Base-by-base conservation (phyloP, 2,888 invertebrate species). In the Tachina lurida region DNA sequence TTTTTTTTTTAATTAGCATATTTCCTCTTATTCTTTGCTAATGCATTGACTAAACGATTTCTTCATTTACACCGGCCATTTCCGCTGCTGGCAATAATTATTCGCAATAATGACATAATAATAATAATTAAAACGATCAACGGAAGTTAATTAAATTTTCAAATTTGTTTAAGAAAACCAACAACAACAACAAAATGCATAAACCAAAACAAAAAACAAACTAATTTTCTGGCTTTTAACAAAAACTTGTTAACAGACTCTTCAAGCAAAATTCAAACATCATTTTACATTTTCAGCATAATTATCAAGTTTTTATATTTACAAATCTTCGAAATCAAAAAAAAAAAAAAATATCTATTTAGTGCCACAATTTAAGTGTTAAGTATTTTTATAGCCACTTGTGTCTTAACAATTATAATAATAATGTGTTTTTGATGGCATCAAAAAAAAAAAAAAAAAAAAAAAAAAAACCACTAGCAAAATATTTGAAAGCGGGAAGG, bases 81-180 rank as follows among this genome's bases (percentile, higher is more conserved):
- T 63, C 63, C 63, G 47, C 12, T 63, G 13, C 13, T 52, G 15
- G 39, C n/a, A 43, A 54, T 15, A 62, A 67, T 58, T 74, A 67
- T 49, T 15, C 17, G 54, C 62, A 81, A 70, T 58, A 39, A 75
- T 47, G 31, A 17, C 54, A 58, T 70, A 49, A 79, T 73, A 13
- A 79, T 73, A 13, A 56, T 54, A 47, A 70, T 62, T 49, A 68
- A 77, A 63, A 82, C 82, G 56, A 75, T 79, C 71, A 86, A 75
- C 82, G 85, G 85, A 86, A 86, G 85, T 82, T 60, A 63, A 82
- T 86, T 86, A 79, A 85, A 82, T 78, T 60, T 31, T 75, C 56
- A 78, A 49, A 78, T 70, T 78, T 75, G 63, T 78, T 22, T 52
- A 71, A 84, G 47, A 73, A 76, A 49, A 49, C 13, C 17, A 58